A percentile compares a stretch with the other conserved stretches of the same genome.
Evolutionary conservation across 2,888 invertebrate genomes (phyloP).

Genomic region (Andrena fulva): DNA sequence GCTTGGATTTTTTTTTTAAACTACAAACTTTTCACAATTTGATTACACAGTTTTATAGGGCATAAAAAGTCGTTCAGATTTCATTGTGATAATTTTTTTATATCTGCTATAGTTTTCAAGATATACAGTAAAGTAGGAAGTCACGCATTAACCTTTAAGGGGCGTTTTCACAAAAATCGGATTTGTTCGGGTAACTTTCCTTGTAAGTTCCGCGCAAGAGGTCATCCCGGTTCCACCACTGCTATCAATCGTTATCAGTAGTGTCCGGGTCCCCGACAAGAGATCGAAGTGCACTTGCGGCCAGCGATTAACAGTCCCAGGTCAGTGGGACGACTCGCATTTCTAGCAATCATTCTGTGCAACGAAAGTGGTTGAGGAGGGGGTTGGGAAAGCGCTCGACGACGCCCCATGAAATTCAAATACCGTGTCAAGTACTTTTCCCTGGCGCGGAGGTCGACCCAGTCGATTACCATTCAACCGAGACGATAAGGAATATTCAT

Average conservation of each 20-base stretch:
- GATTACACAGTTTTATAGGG: too few relatives aligned
- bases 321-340: slow-evolving; percentile 2
- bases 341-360: slow-evolving; percentile 1
- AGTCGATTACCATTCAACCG: slow-evolving; percentile 50
- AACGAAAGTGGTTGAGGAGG: too few relatives aligned
- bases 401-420: background rate
- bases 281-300: background rate
- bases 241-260: background rate
- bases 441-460: slow-evolving; percentile 2
- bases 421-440: background rate
- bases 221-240: background rate
- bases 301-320: background rate
- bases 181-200: background rate
- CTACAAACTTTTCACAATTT: too few relatives aligned
- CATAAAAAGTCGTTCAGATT: too few relatives aligned
- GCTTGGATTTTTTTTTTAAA: too few relatives aligned
- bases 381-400: background rate
- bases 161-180: too few relatives aligned
- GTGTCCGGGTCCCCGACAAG: background rate
- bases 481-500: slow-evolving; percentile 17
- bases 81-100: too few relatives aligned
- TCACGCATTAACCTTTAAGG: too few relatives aligned
- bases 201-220: background rate
- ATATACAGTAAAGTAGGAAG: too few relatives aligned
- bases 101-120: too few relatives aligned